phyloP scores from a whole-genome alignment of 1,140 invertebrate genomes.

The Magallana ariakensis region DNA sequence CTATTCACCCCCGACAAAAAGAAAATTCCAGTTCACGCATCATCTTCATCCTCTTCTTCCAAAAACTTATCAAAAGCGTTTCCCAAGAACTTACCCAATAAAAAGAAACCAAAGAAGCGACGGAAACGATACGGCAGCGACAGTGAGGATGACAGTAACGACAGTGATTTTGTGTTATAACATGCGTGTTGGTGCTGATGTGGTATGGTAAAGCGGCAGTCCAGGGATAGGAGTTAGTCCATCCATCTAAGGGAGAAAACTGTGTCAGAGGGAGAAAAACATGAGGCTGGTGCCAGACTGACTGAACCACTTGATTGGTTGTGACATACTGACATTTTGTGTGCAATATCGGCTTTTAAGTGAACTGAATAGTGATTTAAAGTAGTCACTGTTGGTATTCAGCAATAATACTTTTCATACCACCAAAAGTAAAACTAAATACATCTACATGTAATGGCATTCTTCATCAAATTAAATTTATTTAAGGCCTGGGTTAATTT shows the following conservation, averaged over 20 bases:
- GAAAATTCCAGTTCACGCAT: conserved; percentile 47
- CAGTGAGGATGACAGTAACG: conserved; percentile 73
- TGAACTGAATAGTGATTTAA: not conserved
- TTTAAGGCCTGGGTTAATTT: too few relatives aligned
- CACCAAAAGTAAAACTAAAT: too few relatives aligned
- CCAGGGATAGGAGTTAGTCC: too few relatives aligned
- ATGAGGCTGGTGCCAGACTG: not conserved
- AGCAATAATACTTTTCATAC: too few relatives aligned
- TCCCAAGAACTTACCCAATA: conserved; percentile 61
- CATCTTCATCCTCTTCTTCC: conserved; percentile 19
- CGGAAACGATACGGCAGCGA: conserved; percentile 68
- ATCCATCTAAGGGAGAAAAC: too few relatives aligned
- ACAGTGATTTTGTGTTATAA: conserved; percentile 72
- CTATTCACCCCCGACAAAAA: conserved; percentile 41
- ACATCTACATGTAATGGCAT: too few relatives aligned
- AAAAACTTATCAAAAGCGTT: conserved; percentile 47
- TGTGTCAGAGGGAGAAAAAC: too few relatives aligned
- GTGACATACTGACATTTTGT: not conserved
- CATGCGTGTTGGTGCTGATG: not conserved
- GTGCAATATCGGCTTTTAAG: conserved; percentile 25
- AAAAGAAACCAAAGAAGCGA: conserved; percentile 72
- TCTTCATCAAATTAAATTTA: too few relatives aligned
- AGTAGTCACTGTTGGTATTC: not conserved
- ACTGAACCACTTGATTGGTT: conserved; percentile 8
- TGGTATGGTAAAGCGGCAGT: not conserved